Evolutionary conservation across 2,797 vertebrate genomes (phyloP).

Genomic region (Cirrhinus mrigala): DNA sequence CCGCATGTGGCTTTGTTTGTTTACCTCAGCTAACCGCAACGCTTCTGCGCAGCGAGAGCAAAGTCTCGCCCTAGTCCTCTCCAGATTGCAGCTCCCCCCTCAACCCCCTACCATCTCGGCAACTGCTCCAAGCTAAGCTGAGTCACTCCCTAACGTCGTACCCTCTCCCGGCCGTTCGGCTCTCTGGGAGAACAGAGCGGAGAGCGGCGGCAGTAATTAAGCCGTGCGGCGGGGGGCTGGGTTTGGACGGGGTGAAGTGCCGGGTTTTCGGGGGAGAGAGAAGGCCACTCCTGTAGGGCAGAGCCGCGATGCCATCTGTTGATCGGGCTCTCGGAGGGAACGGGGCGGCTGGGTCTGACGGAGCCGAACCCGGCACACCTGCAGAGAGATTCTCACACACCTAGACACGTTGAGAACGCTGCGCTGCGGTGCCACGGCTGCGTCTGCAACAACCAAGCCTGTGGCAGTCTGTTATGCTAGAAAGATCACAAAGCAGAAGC

Average conservation of each 20-base stretch:
- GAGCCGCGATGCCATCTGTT: conserved; percentile 59
- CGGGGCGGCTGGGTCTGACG: conserved; percentile 42
- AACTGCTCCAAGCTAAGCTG: conserved; percentile 30
- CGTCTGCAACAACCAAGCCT: conserved; percentile 28
- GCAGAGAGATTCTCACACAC: conserved; percentile 48
- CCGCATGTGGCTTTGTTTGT: conserved; percentile 59
- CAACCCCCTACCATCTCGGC: conserved; percentile 30
- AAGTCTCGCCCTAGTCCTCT: conserved; percentile 41
- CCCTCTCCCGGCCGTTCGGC: conserved; percentile 19
- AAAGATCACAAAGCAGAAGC: conserved; percentile 19
- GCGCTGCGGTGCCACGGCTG: conserved; percentile 32
- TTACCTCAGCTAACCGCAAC: conserved; percentile 51
- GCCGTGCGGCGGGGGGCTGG: conserved; percentile 45
- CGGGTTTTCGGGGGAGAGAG: conserved; percentile 33
- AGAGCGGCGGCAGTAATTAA: conserved; percentile 53
- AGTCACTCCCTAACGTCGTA: conserved; percentile 41
- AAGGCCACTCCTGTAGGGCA: conserved; percentile 46
- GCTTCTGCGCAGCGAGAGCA: conserved; percentile 47
- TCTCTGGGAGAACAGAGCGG: conserved; percentile 34
- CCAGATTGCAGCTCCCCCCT: conserved; percentile 42
- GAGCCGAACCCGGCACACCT: conserved; percentile 41
- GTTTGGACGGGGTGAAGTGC: conserved; percentile 30
- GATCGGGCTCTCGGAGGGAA: conserved; percentile 51
- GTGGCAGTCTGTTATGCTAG: conserved; percentile 33
- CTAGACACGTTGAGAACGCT: conserved; percentile 5